A percentile compares a stretch with the other conserved stretches of the same genome.
Evolutionary conservation across 2,113 vertebrate species (phyloP).

Genomic region (Pteropus alecto): DNA sequence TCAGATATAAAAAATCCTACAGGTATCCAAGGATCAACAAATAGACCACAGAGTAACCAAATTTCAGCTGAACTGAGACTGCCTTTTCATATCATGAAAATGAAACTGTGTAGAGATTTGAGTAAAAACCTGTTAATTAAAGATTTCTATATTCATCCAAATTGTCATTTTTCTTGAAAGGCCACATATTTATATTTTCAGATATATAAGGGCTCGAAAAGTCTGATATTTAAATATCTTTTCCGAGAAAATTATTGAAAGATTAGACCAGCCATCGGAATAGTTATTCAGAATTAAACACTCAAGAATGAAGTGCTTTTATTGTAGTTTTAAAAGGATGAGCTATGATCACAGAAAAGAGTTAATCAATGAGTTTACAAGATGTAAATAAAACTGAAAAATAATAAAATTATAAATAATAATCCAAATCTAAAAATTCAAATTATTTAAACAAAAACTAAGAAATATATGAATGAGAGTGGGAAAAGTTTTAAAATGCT

Average conservation of each 20-base stretch:
- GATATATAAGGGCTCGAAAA: background rate
- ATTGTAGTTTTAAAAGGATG: background rate
- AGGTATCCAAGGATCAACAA: background rate
- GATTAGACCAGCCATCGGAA: background rate
- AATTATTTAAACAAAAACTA: background rate
- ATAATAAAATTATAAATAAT: background rate
- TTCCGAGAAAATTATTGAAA: background rate
- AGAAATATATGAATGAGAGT: background rate
- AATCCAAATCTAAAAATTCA: background rate
- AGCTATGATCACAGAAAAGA: background rate
- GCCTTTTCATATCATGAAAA: background rate
- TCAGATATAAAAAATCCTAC: background rate
- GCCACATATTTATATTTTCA: background rate
- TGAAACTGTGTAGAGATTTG: background rate
- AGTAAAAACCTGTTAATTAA: background rate
- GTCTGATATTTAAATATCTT: background rate
- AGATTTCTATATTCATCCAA: background rate
- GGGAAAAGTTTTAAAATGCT: background rate
- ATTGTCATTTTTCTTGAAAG: background rate
- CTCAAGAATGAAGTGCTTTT: background rate
- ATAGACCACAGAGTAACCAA: background rate
- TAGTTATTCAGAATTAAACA: background rate
- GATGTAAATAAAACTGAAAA: background rate
- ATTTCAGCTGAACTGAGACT: background rate
- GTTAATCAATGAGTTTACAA: background rate